Evolutionary conservation across 53 echinoderm and acorn worm genomes (phyloP), one percentile per base, ranked within the genome.

Genomic region (Astropecten irregularis): DNA sequence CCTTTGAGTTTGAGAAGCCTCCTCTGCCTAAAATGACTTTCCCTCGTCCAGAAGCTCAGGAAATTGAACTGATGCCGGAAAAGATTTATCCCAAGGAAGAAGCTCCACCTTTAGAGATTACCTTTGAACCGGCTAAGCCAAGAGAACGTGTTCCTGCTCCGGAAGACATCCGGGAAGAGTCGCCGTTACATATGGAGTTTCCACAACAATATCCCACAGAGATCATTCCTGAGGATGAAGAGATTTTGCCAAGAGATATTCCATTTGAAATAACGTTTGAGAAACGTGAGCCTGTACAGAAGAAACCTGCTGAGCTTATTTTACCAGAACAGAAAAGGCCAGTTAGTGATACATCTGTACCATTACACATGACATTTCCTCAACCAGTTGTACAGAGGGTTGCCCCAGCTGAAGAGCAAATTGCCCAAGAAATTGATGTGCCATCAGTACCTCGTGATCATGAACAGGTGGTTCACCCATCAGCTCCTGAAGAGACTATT

Each of bases 71-170:
- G 57, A 57, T 37, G 57, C 88, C 82, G 40, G 82, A 88, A 62
- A 40, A 56, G 8, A 70, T 85, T n/a, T 50, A 65, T 65, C 86
- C 86, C 37, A 76, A 88, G 50, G 82, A 71, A 71, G 50, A 82
- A 50, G 35, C 82, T 39, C 58, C 82, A 72, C 68, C 81, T 47
- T 20, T 79, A 48, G 79, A 79, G 40, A 61, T 79, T 4, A 30
- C 1, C 15, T 79, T 79, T 20, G 79, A 40, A 29, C 62, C 60
- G 46, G 11, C 32, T 30, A 37, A 46, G 38, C 40, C 44, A 61
- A 62, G 47, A 47, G 47, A 60, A 22, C 62, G 34, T 60, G 30
- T 31, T 10, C 61, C 47, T 19, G 62, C 39, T 27, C 79, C 79
- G 37, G 79, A 79, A 32, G 62, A 48, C 27, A 40, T 79, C 0